Conservation (phyloP, 2,113 vertebrate genomes). For the Tringa solitaria region DNA sequence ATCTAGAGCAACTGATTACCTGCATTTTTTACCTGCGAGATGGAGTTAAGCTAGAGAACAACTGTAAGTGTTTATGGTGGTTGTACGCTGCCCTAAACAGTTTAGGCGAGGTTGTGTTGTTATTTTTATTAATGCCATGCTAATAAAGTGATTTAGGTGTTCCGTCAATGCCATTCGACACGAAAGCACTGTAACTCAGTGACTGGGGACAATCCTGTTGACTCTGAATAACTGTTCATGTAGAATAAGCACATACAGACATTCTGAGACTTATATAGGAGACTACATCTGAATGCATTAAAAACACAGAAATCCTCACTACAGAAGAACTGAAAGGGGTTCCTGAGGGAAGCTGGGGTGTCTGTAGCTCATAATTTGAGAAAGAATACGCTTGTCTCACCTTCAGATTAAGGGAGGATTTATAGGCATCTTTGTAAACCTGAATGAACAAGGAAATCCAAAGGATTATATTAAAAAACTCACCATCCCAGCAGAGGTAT, state of each 20-base stretch:
- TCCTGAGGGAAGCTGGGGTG: neutral
- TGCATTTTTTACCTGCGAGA: neutral
- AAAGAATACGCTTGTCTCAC: neutral
- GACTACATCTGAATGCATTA: neutral
- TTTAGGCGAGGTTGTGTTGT: neutral
- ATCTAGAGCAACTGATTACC: neutral
- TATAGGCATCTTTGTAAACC: neutral
- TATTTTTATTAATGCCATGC: neutral
- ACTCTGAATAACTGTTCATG: neutral
- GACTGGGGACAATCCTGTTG: neutral
- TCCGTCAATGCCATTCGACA: neutral
- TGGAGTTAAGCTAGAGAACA: neutral
- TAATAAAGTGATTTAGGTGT: neutral
- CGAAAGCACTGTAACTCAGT: neutral
- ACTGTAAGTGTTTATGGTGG: neutral
- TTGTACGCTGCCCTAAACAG: neutral
- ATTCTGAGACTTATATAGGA: neutral
- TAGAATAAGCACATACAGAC: neutral
- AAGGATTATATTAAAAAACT: constrained; percentile 4
- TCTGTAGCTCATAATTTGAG: neutral
- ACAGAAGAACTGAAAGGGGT: neutral
- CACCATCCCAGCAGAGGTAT: neutral
- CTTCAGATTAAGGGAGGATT: constrained; percentile 5
- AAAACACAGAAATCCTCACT: neutral
- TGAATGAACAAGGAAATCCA: constrained; percentile 18